Base-by-base conservation (phyloP, 2,113 vertebrate genomes). In the Odocoileus virginianus region DNA sequence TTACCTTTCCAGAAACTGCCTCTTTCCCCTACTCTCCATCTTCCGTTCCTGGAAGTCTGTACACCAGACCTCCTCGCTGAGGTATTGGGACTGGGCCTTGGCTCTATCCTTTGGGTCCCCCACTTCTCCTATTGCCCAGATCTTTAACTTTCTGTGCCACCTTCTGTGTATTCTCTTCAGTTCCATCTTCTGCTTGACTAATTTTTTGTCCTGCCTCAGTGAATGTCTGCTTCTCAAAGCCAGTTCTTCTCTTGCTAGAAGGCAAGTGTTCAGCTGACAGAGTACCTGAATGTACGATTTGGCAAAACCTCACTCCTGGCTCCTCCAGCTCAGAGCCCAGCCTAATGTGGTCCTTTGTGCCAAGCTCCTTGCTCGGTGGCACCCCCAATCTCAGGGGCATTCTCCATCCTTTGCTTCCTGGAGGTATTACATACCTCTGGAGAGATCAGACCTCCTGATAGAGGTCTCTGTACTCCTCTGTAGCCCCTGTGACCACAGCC, bases 21-120 rank as follows among this genome's bases (percentile, higher is more conserved):
- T 67, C 47, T 47, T 79, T 30, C 28, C 5, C 6, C 14, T n/a
- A 7, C 21, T 25, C 9, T 64, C 11, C 7, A 1, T 6, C 27
- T 33, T 14, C 3, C 2, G 0, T 15, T 78, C 90, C 50, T 36
- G 40, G 74, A n/a, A 4, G 2, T 23, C 15, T 25, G 40, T 3
- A 36, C 8, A 9, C 2, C 9, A 15, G 40, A 2, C 43, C 21
- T 58, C 93, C 36, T n/a, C 0, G 2, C 0, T 3, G 21, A 67
- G 58, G 23, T 5, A 6, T 28, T 8, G n/a, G 47, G 67, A 45
- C 4, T 5, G 1, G 2, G 28, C 10, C 89, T 28, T 54, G 0
- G 0, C 43, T 60, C 21, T 21, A 0, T 5, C 30, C n/a, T 17
- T 8, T 17, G 4, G 36, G 30, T 1, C 45, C n/a, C 17, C 12